phyloP scores from a whole-genome alignment of 2,888 invertebrate species.

The Erannis defoliaria region DNA sequence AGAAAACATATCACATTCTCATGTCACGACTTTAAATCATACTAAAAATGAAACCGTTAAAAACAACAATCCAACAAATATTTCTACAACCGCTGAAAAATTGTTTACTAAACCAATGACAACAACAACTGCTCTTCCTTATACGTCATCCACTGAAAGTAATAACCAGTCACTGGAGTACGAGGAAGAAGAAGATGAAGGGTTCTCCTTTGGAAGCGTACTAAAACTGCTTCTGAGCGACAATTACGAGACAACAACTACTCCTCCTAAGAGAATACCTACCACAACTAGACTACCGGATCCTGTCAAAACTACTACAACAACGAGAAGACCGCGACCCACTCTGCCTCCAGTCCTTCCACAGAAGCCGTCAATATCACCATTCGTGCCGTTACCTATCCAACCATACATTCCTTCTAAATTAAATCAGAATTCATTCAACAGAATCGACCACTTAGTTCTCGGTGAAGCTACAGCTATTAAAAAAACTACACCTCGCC shows the following conservation, averaged over 20 bases:
- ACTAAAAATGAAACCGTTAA: slow-evolving; percentile 20
- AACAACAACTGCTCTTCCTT: slow-evolving; percentile 44
- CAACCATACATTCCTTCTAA: slow-evolving; percentile 62
- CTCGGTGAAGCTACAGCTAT: slow-evolving; percentile 79
- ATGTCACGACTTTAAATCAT: neutral
- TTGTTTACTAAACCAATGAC: slow-evolving; percentile 30
- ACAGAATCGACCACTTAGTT: slow-evolving; percentile 77
- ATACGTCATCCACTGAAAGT: slow-evolving; percentile 34
- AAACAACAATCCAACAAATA: slow-evolving; percentile 17
- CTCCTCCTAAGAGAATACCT: slow-evolving; percentile 37
- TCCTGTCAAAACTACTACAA: slow-evolving; percentile 41
- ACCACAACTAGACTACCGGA: slow-evolving; percentile 38
- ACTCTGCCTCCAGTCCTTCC: slow-evolving; percentile 33
- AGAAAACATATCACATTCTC: neutral
- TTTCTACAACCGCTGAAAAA: slow-evolving; percentile 28
- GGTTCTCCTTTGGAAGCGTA: slow-evolving; percentile 88
- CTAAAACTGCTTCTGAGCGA: slow-evolving; percentile 87
- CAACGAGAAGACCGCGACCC: slow-evolving; percentile 45
- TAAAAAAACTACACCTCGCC: slow-evolving; percentile 61
- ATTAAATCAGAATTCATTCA: slow-evolving; percentile 62
- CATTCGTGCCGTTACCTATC: slow-evolving; percentile 67
- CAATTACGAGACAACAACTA: slow-evolving; percentile 70
- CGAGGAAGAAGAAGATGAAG: slow-evolving; percentile 78
- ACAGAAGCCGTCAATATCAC: slow-evolving; percentile 50
- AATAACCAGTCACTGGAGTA: slow-evolving; percentile 62